Conservation (phyloP, 2,113 vertebrate genomes). For the Chionomys nivalis region DNA sequence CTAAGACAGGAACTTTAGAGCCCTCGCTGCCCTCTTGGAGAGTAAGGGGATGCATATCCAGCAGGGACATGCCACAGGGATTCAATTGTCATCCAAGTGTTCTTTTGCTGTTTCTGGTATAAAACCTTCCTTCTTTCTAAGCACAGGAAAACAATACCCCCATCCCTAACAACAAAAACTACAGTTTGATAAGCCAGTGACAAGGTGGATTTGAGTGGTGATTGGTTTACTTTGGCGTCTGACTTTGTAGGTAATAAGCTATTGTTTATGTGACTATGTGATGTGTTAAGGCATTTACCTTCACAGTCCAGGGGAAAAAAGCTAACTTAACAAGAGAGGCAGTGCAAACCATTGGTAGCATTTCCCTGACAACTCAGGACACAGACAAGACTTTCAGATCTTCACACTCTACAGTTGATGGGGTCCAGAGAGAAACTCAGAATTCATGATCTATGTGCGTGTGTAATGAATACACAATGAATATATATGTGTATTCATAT, state of each 20-base stretch:
- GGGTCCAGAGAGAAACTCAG: neutral
- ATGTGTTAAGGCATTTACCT: slow-evolving; percentile 28
- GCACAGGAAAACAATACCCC: neutral
- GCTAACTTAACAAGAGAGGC: neutral
- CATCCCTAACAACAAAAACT: neutral
- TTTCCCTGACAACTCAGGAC: neutral
- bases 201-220: slow-evolving; percentile 3
- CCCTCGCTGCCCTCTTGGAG: slow-evolving; percentile 34
- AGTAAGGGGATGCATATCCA: neutral
- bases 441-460: neutral
- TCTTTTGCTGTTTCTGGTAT: slow-evolving; percentile 31
- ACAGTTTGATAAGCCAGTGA: slow-evolving; percentile 44
- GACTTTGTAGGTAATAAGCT: slow-evolving; percentile 34
- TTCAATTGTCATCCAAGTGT: slow-evolving; percentile 30
- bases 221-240: slow-evolving; percentile 54
- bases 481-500: too few species aligned
- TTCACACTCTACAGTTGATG: neutral
- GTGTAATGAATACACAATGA: too few species aligned
- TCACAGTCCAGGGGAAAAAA: neutral
- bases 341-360: neutral
- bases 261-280: neutral
- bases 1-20: slow-evolving; percentile 21
- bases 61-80: neutral
- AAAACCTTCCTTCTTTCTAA: slow-evolving; percentile 39
- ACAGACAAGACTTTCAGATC: neutral